Base-by-base conservation (phyloP, 2,888 invertebrate species). In the Pyrocoelia pectoralis region DNA sequence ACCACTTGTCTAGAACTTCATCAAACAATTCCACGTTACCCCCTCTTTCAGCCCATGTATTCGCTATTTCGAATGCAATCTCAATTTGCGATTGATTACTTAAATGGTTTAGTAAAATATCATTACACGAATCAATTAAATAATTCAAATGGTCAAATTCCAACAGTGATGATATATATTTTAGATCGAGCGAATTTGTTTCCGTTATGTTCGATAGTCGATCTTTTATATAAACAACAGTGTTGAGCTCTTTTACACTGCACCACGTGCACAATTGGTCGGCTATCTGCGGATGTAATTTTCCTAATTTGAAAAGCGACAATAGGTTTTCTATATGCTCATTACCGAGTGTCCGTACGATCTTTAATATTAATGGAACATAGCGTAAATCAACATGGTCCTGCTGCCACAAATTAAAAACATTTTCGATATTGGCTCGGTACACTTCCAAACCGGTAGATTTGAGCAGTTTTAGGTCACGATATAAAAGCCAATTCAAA, bases 11-110 rank as follows among this genome's bases (percentile, higher is more conserved):
- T 14, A 67, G n/a, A 19, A 62, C 49, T n/a, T 41, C 15, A 14
- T 28, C 33, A 14, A 61, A 15, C 14, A 29, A 28, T 0, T 48
- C 33, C 17, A 14, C 49, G 4, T 49, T 28, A n/a, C n/a, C 18
- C 17, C 15, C 18, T 46, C 15, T 18, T 8, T 5, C 10, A 8
- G 55, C 12, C 18, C 56, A 51, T 9, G 8, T 18, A 24, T 53
- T 56, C 9, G 60, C 48, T 4, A 62, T 50, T 49, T 46, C 51
- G 57, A 60, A 68, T 15, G 65, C 55, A 10, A 65, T 24, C n/a
- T 49, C 14, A 24, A 62, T 41, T 57, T 55, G 40, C 33, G 33
- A 19, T 12, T 40, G 5, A 24, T 56, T 46, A 14, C 28, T 54
- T 24, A 18, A 10, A 12, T 40, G 13, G 18, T 19, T 24, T 28